A percentile compares a stretch with the other conserved stretches of the same genome.
phyloP scores from a whole-genome alignment of 2,797 vertebrate genomes.

The Malurus leucopterus region DNA sequence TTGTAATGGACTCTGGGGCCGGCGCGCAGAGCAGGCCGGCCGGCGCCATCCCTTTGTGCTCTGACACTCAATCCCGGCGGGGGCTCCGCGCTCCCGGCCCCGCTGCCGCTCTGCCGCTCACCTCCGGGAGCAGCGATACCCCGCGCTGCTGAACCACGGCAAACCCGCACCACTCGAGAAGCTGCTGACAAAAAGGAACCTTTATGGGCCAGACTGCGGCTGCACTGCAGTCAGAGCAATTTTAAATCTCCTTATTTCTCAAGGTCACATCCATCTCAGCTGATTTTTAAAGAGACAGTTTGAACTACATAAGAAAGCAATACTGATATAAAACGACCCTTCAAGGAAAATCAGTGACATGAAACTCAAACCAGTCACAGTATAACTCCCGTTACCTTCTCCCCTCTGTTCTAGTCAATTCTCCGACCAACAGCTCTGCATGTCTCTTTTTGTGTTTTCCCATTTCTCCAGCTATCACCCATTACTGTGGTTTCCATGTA shows the following conservation, averaged over 20 bases:
- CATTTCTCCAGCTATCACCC: not conserved
- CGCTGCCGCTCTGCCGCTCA: not conserved
- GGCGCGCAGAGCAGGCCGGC: constrained; percentile 85
- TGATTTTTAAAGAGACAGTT: not conserved
- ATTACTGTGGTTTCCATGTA: not conserved
- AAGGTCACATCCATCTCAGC: constrained; percentile 43
- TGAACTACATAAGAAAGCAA: not conserved
- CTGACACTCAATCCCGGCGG: constrained; percentile 86
- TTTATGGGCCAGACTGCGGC: not conserved
- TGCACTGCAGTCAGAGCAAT: not conserved
- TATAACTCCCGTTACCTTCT: not conserved
- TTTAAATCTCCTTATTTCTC: constrained; percentile 38
- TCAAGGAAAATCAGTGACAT: not conserved
- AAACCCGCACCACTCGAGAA: constrained; percentile 48
- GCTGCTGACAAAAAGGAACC: constrained; percentile 48
- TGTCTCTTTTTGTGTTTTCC: not conserved
- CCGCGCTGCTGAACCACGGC: constrained; percentile 26
- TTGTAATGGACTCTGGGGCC: constrained; percentile 90
- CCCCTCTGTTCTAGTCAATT: not conserved
- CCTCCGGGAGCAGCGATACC: constrained; percentile 37
- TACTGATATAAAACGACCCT: not conserved
- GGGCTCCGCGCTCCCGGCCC: constrained; percentile 48
- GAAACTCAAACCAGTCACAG: not conserved
- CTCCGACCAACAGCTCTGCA: not conserved
- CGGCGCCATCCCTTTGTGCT: constrained; percentile 93